Conservation (phyloP, 23 tunicate genomes). For the Styela plicata region DNA sequence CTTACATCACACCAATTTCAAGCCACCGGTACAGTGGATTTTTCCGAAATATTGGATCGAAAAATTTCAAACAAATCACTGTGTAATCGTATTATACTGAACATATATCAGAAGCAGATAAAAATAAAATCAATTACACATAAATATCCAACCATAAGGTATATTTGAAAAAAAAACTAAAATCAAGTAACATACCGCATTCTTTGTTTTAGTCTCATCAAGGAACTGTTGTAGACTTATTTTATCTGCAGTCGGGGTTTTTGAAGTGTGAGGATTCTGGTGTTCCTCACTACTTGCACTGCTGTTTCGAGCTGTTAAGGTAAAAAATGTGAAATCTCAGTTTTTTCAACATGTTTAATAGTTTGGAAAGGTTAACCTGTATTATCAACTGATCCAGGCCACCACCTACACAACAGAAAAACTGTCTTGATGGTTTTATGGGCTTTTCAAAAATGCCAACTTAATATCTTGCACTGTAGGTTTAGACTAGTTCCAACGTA, state of each 20-base stretch:
- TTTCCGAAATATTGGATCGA: neutral
- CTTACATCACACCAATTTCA: too few relatives aligned
- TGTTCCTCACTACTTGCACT: constrained; percentile 32
- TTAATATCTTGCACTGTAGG: neutral
- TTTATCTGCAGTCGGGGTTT: constrained; percentile 18
- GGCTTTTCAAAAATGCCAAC: neutral
- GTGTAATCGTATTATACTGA: too few relatives aligned
- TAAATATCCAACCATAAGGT: neutral
- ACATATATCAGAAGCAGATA: too few relatives aligned
- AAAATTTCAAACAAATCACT: too few relatives aligned
- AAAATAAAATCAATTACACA: too few relatives aligned
- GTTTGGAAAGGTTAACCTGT: too few relatives aligned
- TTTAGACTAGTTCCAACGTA: neutral
- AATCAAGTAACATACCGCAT: constrained; percentile 12
- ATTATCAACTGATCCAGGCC: too few relatives aligned
- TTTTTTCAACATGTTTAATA: too few relatives aligned
- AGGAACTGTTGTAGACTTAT: constrained; percentile 51
- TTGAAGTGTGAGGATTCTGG: neutral
- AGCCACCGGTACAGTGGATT: neutral
- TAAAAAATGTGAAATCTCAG: too few relatives aligned
- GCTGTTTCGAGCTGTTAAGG: constrained; percentile 18
- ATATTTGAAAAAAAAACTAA: neutral
- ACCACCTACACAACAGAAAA: neutral
- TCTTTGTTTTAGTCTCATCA: constrained; percentile 30
- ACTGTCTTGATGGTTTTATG: neutral